Base-by-base conservation (phyloP, 2,797 vertebrate species). In the Diplodus sargus region DNA sequence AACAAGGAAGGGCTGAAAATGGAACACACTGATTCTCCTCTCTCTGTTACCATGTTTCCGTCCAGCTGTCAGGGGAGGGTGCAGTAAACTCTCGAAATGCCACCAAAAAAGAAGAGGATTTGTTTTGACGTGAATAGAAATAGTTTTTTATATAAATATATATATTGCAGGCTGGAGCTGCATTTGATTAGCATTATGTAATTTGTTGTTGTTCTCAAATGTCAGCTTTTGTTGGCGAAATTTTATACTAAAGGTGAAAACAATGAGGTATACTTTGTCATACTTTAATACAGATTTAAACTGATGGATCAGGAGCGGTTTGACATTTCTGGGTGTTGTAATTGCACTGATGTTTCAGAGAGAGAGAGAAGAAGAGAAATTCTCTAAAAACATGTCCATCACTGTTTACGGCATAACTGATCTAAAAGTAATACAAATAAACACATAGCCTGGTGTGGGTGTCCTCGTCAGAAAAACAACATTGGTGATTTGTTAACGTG, bases 1-100 rank as follows among this genome's bases (percentile, higher is more conserved):
- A 87, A 78, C 70, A 78, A 73, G 63, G 56, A 43, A 57, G 69
- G 59, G 62, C 25, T 62, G 61, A 60, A 75, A 76, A 79, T 66
- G 69, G 81, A 76, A 69, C 68, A 57, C 22, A 9, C 15, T 2
- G 39, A 69, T 61, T 56, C 16, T 60, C 58, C 57, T 43, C 42
- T 54, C 20, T 52, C 18, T 13, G 57, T 71, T 49, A 61, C 51
- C 15, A 4, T 52, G 49, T 81, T 83, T 77, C 72, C 9, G 1
- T 76, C 60, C 64, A 22, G 53, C 45, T 66, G 60, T 62, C 80
- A 54, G 58, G 58, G 58, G 62, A 66, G n/a, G 48, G 68, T 65
- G 54, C 14, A 25, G 62, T 17, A 49, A 73, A 75, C 43, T 58
- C 47, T 54, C 39, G 28, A 81, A 76, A 72, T 51, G 57, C 17